Base-by-base conservation (phyloP, 1,140 invertebrate genomes). In the Aphaenogaster ashmeadi region DNA sequence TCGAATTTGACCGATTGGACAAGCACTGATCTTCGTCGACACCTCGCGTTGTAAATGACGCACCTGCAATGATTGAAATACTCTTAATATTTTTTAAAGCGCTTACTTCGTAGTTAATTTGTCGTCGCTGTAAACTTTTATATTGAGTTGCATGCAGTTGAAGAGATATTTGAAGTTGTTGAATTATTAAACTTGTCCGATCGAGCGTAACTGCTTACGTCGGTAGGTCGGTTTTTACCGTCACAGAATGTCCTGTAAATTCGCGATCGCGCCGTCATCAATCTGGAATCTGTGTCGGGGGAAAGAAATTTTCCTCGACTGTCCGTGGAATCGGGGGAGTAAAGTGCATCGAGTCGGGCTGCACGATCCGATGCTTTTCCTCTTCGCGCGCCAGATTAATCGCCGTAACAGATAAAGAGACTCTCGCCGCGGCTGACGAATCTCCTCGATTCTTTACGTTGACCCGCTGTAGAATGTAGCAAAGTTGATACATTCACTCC, bases 241-340 rank as follows among this genome's bases (percentile, higher is more conserved):
- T 58, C 9, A 11, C 13, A 50, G 52, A 83, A 15, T 15, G 27
- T 58, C 33, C 7, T 6, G n/a, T 47, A 74, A 72, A 60, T 60
- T 74, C 7, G 11, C 38, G 41, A 44, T 13, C 15, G 9, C n/a
- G 18, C 8, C 1, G 38, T 47, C 27, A 47, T 11, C 13, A 18
- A 33, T 7, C 38, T 9, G 52, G 27, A 58, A 83, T 83, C 41
- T 83, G 27, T 83, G 66, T 72, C 52, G 56, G 38, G 13, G 27
- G 27, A 72, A 83, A 41, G 41, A 74, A 83, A 83, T 58, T 83
- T 80, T 72, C 66, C 50, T 71, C 60, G 18, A 33, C 9, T 47
- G 13, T 33, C 18, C 11, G 2, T 13, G 50, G 21, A 71, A 83
- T 83, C 18, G 18, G 8, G 52, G 7, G 52, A 72, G 80, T 72